A percentile compares a stretch with the other conserved stretches of the same genome.
These are phyloP conservation scores for Athripsodes cinereus DNA, from an alignment of 2,888 invertebrate species.

Conservation along the genomic window DNA sequence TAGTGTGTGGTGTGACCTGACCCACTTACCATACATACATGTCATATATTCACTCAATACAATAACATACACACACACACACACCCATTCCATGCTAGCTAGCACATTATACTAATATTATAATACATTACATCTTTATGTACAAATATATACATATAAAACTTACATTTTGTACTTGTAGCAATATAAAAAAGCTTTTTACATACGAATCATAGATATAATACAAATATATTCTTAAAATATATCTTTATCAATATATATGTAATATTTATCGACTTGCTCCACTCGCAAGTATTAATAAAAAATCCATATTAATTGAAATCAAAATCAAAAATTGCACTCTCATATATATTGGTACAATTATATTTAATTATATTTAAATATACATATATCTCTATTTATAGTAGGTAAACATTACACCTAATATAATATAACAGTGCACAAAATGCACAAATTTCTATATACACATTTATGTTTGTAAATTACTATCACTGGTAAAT, in stretches of 20 bases:
- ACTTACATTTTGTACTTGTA: conserved; percentile 55
- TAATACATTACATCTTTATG: conserved; percentile 32
- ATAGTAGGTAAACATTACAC: too few species aligned
- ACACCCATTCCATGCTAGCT: too few species aligned
- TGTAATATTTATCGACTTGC: neutral
- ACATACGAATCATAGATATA: conserved; percentile 19
- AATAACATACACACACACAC: too few species aligned
- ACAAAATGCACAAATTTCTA: too few species aligned
- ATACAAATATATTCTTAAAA: neutral
- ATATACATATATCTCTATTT: too few species aligned
- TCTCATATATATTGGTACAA: neutral
- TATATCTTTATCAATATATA: neutral
- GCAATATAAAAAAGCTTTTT: conserved; percentile 41
- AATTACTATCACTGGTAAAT: neutral
- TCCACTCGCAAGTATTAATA: neutral
- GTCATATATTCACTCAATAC: too few species aligned
- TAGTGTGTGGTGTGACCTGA: too few species aligned
- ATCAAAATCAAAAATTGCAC: neutral
- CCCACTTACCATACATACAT: too few species aligned
- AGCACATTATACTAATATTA: neutral
- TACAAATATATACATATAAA: conserved; percentile 53
- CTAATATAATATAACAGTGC: too few species aligned
- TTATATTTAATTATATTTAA: too few species aligned
- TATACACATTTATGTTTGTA: neutral
- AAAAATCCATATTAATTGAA: neutral